Evolutionary conservation across 2,888 invertebrate genomes (phyloP).

Genomic region (Diarsia dahlii): DNA sequence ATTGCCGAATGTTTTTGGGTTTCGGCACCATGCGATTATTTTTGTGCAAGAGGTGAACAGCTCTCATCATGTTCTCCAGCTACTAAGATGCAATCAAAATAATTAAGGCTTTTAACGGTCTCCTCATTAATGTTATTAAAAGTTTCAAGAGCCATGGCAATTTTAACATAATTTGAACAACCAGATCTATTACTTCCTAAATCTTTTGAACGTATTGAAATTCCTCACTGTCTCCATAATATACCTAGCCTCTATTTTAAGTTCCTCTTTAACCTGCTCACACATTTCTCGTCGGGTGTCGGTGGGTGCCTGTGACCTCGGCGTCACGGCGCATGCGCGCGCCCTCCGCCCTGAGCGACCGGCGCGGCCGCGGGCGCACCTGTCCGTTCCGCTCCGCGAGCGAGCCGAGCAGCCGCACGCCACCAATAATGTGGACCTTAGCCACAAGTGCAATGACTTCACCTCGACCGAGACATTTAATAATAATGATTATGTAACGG

Average conservation of each 20-base stretch:
- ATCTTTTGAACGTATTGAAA: not conserved
- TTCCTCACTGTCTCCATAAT: not conserved
- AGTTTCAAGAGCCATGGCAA: not conserved
- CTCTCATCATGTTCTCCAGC: not conserved
- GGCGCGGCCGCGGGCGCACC: constrained; percentile 65
- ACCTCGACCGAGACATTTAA: constrained; percentile 7
- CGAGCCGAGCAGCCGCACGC: constrained; percentile 60
- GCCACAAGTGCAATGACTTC: constrained; percentile 60
- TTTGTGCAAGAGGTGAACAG: not conserved
- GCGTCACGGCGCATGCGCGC: constrained; percentile 63
- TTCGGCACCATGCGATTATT: not conserved
- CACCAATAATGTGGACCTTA: constrained; percentile 58
- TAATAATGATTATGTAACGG: constrained; percentile 18
- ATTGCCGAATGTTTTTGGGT: constrained; percentile 14
- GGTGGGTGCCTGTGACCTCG: constrained; percentile 57
- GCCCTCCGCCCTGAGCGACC: constrained; percentile 67
- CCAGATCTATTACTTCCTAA: not conserved
- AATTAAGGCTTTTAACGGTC: not conserved
- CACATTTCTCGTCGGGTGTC: constrained; percentile 27
- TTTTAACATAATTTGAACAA: not conserved
- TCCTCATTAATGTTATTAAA: not conserved
- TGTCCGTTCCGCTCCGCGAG: constrained; percentile 71
- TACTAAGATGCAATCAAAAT: not conserved
- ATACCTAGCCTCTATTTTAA: not conserved
- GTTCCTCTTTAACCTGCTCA: not conserved